Conservation (phyloP, 2,113 vertebrate species). For the Rana temporaria region DNA sequence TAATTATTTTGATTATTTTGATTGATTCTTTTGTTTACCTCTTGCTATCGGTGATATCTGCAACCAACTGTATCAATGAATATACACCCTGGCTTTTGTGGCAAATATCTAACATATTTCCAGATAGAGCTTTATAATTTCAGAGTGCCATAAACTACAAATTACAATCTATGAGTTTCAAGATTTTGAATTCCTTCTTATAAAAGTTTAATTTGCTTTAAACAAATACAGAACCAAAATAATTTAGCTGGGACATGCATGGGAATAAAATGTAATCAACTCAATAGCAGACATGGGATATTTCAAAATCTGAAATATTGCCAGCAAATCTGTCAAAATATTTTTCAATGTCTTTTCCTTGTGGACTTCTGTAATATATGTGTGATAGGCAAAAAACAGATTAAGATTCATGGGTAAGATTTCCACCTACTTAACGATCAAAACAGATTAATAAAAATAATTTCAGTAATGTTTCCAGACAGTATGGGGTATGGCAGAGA, state of each 20-base stretch:
- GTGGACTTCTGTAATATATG: conserved; percentile 44
- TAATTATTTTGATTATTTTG: no score
- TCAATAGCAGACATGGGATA: conserved; percentile 41
- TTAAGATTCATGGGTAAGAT: conserved; percentile 43
- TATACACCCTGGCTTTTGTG: no score
- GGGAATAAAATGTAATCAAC: conserved; percentile 35
- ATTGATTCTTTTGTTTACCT: no score
- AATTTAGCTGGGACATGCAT: conserved; percentile 21
- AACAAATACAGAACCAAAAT: conserved; percentile 29
- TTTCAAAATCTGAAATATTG: conserved; percentile 44
- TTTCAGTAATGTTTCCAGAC: conserved; percentile 49
- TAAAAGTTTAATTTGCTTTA: conserved; percentile 22
- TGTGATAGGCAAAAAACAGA: conserved; percentile 38
- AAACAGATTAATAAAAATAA: conserved; percentile 50
- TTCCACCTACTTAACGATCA: conserved; percentile 51
- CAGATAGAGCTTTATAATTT: background rate
- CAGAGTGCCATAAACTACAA: background rate
- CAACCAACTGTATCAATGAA: no score
- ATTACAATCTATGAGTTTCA: background rate
- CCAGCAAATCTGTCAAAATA: conserved; percentile 46
- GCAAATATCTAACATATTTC: no score
- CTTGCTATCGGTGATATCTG: no score
- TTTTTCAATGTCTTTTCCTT: conserved; percentile 53
- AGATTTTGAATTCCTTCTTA: background rate
- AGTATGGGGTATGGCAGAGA: conserved; percentile 39